Evolutionary conservation across 2,888 invertebrate genomes (phyloP), one percentile per base, ranked within the genome.

Genomic region (Mimas tiliae): DNA sequence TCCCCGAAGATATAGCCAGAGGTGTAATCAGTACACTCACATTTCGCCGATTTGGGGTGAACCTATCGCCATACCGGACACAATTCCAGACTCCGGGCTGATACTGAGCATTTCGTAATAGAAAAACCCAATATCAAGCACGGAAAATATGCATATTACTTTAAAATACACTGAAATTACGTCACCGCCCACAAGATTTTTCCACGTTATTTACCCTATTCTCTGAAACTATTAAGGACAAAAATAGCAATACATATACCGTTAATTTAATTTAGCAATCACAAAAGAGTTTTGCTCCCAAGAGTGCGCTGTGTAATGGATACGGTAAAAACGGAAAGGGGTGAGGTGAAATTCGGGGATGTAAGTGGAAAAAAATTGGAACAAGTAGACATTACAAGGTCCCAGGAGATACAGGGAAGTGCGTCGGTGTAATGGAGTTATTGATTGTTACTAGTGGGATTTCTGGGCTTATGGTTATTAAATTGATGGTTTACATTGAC

Each of bases 211-310:
- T 65, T 65, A 58, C 48, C 45, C 21, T 47, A 6, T 58, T 65
- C 58, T 34, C 12, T 6, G 34, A 50, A 38, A 58, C 47, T 19
- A 48, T 65, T 21, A 48, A 0, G 52, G 51, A 58, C 34, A 33
- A 19, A 27, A 45, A 65, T 65, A 62, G 21, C 45, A 38, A 7
- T 47, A 47, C 42, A n/a, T 48, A 65, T 65, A n/a, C 21, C 63
- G 68, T 64, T 72, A 72, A 74, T 74, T 70, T 71, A 66, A 72
- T 72, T 69, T 68, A 19, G 67, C 67, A 68, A 70, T 67, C 69
- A 69, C 62, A 70, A 70, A 62, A 72, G 66, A 71, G 68, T 64
- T 70, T 68, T 70, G 65, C 67, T 67, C 74, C 70, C 75, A 64
- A 16, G 69, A 67, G 70, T 69, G 53, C 65, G 58, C 62, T 47